Evolutionary conservation across 2,888 invertebrate species (phyloP).

Genomic region (Nemurella pictetii): DNA sequence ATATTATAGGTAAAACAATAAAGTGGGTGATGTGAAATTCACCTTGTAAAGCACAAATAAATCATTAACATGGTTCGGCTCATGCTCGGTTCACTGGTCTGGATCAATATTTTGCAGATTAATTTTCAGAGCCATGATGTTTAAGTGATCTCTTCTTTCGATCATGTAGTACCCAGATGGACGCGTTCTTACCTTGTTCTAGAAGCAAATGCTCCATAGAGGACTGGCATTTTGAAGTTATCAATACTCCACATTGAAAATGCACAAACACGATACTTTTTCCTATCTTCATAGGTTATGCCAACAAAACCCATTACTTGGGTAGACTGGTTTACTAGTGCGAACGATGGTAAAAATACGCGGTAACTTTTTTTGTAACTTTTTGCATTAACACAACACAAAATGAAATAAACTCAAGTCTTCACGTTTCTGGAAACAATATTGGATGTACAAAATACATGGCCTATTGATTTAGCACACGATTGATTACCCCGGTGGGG

Average conservation of each 20-base stretch:
- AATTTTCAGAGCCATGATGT: neutral
- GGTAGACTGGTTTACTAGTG: conserved; percentile 35
- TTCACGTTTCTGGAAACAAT: conserved; percentile 42
- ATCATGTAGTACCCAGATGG: conserved; percentile 31
- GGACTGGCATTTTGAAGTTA: conserved; percentile 40
- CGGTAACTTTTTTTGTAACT: conserved; percentile 38
- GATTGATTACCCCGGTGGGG: conserved; percentile 39
- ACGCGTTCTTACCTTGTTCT: conserved; percentile 42
- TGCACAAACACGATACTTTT: conserved; percentile 42
- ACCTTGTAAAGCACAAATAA: too few species aligned
- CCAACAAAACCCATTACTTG: conserved; percentile 39
- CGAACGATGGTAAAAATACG: conserved; percentile 35
- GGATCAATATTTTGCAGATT: neutral
- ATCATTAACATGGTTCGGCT: too few species aligned
- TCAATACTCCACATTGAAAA: conserved; percentile 42
- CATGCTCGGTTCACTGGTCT: neutral
- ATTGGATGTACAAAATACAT: conserved; percentile 38
- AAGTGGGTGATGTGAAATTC: too few species aligned
- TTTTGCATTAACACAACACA: conserved; percentile 41
- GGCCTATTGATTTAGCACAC: conserved; percentile 40
- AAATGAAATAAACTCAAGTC: conserved; percentile 42
- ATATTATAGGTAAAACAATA: too few species aligned
- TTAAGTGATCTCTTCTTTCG: conserved; percentile 34
- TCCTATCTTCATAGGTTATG: conserved; percentile 40
- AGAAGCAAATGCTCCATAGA: conserved; percentile 41